Evolutionary conservation across 1,140 invertebrate genomes (phyloP).

Genomic region (Papilio xuthus): DNA sequence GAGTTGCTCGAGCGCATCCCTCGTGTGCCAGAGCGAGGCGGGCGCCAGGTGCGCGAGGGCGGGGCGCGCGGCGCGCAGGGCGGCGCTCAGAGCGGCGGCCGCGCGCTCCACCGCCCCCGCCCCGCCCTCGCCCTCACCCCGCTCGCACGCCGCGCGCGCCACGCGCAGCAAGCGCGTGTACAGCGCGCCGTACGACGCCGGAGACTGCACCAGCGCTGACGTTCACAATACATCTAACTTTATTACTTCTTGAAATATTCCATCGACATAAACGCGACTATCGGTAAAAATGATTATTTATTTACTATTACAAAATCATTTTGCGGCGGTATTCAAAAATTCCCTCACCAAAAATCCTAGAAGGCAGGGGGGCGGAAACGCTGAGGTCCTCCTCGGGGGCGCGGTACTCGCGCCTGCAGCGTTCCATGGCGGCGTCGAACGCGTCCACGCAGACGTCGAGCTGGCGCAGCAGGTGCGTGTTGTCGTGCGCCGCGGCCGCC

Average conservation of each 20-base stretch:
- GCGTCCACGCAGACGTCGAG: conserved; percentile 55
- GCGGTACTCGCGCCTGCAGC: conserved; percentile 47
- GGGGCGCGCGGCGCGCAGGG: conserved; percentile 30
- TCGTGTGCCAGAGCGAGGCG: conserved; percentile 44
- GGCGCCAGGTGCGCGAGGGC: conserved; percentile 29
- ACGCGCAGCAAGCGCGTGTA: conserved; percentile 57
- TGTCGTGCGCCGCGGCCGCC: conserved; percentile 37
- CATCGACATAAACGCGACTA: too few species aligned
- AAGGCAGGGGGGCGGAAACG: conserved; percentile 64
- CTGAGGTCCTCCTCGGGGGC: conserved; percentile 47
- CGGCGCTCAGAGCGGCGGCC: conserved; percentile 40
- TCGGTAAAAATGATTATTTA: too few species aligned
- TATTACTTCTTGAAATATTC: too few species aligned
- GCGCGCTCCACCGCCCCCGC: conserved; percentile 23
- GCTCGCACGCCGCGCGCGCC: conserved; percentile 52
- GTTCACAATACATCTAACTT: too few species aligned
- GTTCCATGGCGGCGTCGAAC: conserved; percentile 56
- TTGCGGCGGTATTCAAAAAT: neutral
- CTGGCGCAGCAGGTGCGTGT: conserved; percentile 49
- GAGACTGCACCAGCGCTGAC: conserved; percentile 65
- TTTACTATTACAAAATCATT: too few species aligned
- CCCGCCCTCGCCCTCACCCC: conserved; percentile 51
- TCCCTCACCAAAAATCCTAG: conserved; percentile 67
- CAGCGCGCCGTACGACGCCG: conserved; percentile 67
- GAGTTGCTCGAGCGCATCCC: conserved; percentile 55